Evolutionary conservation across 2,113 vertebrate species (phyloP).

Genomic region (Todiramphus chloris): DNA sequence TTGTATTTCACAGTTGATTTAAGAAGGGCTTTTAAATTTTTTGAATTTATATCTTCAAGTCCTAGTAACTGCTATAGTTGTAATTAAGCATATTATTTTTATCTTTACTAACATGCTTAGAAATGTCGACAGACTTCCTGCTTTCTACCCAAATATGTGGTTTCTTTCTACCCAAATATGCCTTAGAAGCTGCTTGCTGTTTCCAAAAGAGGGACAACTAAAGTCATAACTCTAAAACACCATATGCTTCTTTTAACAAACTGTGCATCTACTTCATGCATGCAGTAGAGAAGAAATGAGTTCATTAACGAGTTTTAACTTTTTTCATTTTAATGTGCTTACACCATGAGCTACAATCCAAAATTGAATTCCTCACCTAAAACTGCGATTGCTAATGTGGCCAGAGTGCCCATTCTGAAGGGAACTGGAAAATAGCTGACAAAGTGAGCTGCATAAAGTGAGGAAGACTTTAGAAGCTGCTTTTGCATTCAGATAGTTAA

Average conservation of each 20-base stretch:
- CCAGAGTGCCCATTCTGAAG: neutral
- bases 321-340: neutral
- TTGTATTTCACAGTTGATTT: neutral
- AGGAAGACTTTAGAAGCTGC: slow-evolving; percentile 3
- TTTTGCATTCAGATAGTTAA: slow-evolving; percentile 18
- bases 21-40: neutral
- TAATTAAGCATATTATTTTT: neutral
- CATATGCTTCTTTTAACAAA: neutral
- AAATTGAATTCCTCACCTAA: neutral
- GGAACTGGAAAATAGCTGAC: neutral
- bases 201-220: neutral
- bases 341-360: neutral
- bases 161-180: neutral
- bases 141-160: neutral
- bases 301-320: neutral
- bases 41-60: neutral
- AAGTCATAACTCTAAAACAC: neutral
- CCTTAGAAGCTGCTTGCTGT: neutral
- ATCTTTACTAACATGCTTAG: neutral
- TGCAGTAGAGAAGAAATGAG: neutral
- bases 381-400: neutral
- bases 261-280: neutral
- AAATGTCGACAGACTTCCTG: neutral
- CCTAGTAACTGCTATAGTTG: neutral
- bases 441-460: neutral